Evolutionary conservation across 2,797 vertebrate species (phyloP), one percentile per base, ranked within the genome.

Genomic region (Telmatherina bonti): DNA sequence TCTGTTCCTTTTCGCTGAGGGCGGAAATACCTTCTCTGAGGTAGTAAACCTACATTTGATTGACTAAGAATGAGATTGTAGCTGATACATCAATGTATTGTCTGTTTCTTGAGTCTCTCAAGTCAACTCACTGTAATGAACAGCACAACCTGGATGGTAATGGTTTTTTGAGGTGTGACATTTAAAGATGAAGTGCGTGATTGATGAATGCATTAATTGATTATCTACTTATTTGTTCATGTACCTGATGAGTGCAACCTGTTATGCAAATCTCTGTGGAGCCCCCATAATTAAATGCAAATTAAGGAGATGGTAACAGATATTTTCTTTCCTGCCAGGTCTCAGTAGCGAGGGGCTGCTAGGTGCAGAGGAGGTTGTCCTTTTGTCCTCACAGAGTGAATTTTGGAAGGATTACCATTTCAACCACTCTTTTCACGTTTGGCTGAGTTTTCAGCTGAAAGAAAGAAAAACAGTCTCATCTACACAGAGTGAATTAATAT

Each of bases 211-310:
- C 86, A 72, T 75, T 83, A 88, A 92, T 92, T 91, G 85, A 92
- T 92, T 82, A 89, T 89, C 87, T 90, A 81, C 78, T 85, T 91
- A 90, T 92, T 86, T 87, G 87, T 88, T 79, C 78, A 12, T 85
- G 82, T 81, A 90, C 81, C 79, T 83, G 86, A 92, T 79, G 87
- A 88, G 81, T 65, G 78, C 84, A 86, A 87, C 87, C 84, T 88
- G 87, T 85, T 90, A 89, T 90, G 86, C 87, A 91, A 89, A 90
- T 90, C 70, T 55, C 72, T 1, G 11, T 62, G 83, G 78, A 86
- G 68, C 76, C 54, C 67, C 83, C 64, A 36, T 92, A 85, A 90
- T 92, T 87, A 92, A 91, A 93, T 90, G 88, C 88, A 92, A 91
- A 92, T 92, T 77, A 87, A 78, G 60, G 72, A 61, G 76, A 70